These are phyloP conservation scores for Nipponacmea schrenckii DNA, from an alignment of 2,888 invertebrate species.

Conservation along the genomic window DNA sequence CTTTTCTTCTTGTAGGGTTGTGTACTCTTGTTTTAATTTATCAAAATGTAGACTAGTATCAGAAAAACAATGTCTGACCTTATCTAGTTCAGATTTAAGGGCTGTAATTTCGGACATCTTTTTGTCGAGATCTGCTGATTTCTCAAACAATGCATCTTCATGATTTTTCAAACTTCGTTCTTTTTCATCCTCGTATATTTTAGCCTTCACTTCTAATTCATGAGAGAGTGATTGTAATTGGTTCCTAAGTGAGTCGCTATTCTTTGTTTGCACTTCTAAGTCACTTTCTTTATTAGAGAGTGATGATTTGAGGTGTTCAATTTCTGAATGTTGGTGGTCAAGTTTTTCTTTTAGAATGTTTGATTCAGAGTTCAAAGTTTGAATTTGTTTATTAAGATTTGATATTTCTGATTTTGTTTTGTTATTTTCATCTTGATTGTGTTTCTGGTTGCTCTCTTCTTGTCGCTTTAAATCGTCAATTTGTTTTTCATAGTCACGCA, in stretches of 20 bases:
- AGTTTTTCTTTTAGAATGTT: not conserved
- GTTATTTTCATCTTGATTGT: slow-evolving; percentile 10
- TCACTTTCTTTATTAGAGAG: slow-evolving; percentile 17
- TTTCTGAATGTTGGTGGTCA: not conserved
- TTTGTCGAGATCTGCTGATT: slow-evolving; percentile 34
- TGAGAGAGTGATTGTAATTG: slow-evolving; percentile 24
- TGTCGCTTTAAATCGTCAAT: slow-evolving; percentile 8
- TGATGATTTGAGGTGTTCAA: slow-evolving; percentile 13
- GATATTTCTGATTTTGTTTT: slow-evolving; percentile 30
- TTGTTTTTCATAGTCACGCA: slow-evolving; percentile 40
- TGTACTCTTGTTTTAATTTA: slow-evolving; percentile 13
- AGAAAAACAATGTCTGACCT: slow-evolving; percentile 30
- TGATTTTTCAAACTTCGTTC: slow-evolving; percentile 34
- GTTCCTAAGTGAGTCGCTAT: slow-evolving; percentile 17
- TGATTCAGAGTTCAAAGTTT: slow-evolving; percentile 2
- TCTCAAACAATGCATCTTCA: slow-evolving; percentile 31
- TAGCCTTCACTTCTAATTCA: slow-evolving; percentile 5
- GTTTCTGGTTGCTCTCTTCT: slow-evolving; percentile 4
- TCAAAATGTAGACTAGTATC: slow-evolving; percentile 22
- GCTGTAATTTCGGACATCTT: slow-evolving; percentile 32
- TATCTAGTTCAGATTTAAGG: slow-evolving; percentile 24
- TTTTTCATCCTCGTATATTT: slow-evolving; percentile 12
- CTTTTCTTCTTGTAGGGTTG: slow-evolving; percentile 24
- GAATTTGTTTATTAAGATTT: not conserved
- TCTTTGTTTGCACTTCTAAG: slow-evolving; percentile 1